Evolutionary conservation across 1,140 invertebrate species (phyloP).

Genomic region (Temnothorax nylanderi): DNA sequence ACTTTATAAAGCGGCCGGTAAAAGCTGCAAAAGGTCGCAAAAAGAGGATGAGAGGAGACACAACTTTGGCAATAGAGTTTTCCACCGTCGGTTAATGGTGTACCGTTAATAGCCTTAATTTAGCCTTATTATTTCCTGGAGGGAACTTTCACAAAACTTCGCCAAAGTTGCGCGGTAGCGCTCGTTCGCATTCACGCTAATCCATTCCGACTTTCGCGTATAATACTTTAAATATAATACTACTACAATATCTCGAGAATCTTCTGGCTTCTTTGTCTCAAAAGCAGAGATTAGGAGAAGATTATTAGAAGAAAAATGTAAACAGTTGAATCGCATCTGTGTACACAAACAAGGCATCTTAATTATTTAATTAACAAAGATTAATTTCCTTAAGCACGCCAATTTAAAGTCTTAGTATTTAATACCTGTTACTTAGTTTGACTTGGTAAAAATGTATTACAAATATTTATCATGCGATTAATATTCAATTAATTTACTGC

Average conservation of each 20-base stretch:
- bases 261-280: not conserved
- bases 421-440: not conserved
- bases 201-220: conserved; percentile 41
- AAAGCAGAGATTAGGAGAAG: not conserved
- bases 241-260: not conserved
- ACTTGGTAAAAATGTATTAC: no score
- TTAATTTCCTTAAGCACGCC: not conserved
- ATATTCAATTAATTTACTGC: not conserved
- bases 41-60: conserved; percentile 9
- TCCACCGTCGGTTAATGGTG: conserved; percentile 57
- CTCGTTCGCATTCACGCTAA: conserved; percentile 51
- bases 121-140: conserved; percentile 71
- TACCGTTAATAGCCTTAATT: conserved; percentile 72
- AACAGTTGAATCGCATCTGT: not conserved
- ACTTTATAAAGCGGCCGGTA: conserved; percentile 42
- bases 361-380: not conserved
- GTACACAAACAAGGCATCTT: not conserved
- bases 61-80: conserved; percentile 66
- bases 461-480: no score
- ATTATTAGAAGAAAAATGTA: not conserved
- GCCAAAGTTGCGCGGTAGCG: not conserved
- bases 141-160: conserved; percentile 67
- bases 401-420: not conserved
- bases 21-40: conserved; percentile 48
- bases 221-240: conserved; percentile 24